Percentiles rank a stretch among this genome's conserved stretches.
phyloP scores from a whole-genome alignment of 2,888 invertebrate species.

The Heterodera filipjevi region DNA sequence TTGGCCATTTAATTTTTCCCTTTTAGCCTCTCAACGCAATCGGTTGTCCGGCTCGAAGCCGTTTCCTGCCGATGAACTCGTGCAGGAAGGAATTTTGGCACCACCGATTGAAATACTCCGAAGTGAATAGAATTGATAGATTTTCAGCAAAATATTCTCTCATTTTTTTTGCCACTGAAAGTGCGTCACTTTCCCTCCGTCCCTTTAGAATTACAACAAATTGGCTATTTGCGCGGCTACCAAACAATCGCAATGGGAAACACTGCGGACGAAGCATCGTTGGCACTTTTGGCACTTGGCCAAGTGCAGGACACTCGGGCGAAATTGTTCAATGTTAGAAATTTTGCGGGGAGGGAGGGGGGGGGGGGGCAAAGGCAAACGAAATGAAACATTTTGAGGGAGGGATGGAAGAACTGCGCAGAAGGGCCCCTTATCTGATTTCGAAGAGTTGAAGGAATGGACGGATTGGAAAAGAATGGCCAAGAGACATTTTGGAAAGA shows the following conservation, averaged over 20 bases:
- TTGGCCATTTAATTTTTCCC: not conserved
- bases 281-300: constrained; percentile 40
- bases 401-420: constrained; percentile 33
- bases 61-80: constrained; percentile 42
- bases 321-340: constrained; percentile 39
- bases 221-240: constrained; percentile 36
- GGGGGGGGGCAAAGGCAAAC: not conserved
- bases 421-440: constrained; percentile 35
- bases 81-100: constrained; percentile 35
- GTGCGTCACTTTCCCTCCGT: not conserved
- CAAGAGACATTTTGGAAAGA: no score
- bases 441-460: not conserved
- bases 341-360: not conserved
- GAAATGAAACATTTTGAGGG: constrained; percentile 22
- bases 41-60: constrained; percentile 39
- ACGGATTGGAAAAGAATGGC: not conserved
- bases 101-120: constrained; percentile 22
- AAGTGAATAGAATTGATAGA: not conserved
- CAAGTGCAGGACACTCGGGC: constrained; percentile 36
- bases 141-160: not conserved
- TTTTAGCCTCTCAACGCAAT: constrained; percentile 22
- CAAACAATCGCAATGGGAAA: constrained; percentile 43
- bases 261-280: constrained; percentile 41
- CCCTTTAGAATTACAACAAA: constrained; percentile 36
- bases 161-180: no score